Percentiles rank a stretch among this genome's conserved stretches.
Evolutionary conservation across 2,797 vertebrate species (phyloP).

Genomic region (Picus viridis): DNA sequence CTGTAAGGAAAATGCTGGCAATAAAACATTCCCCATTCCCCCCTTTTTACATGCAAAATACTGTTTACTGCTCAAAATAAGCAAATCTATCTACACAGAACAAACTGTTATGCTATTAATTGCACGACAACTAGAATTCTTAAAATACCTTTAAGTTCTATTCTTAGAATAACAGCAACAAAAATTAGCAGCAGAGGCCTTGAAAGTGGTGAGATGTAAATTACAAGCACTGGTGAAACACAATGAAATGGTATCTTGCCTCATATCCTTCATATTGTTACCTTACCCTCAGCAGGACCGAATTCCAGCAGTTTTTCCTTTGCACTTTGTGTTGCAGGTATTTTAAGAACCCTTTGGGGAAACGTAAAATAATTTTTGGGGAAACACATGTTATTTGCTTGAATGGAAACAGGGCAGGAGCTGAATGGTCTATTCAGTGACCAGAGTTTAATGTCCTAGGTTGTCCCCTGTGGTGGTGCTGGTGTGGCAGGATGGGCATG

Average conservation of each 20-base stretch:
- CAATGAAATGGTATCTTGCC: constrained; percentile 2
- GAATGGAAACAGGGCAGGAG: background rate
- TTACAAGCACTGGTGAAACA: constrained; percentile 14
- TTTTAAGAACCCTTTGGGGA: background rate
- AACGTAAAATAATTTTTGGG: background rate
- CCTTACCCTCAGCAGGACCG: background rate
- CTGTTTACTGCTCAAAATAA: constrained; percentile 55
- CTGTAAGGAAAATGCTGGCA: constrained; percentile 65
- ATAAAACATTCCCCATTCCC: constrained; percentile 43
- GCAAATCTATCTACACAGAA: constrained; percentile 43
- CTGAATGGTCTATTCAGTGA: background rate
- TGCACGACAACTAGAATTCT: constrained; percentile 53
- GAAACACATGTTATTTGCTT: background rate
- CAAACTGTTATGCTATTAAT: constrained; percentile 50
- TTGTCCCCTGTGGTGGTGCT: fast-evolving
- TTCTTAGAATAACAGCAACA: constrained; percentile 42
- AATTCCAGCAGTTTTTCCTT: constrained; percentile 20
- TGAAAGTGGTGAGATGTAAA: constrained; percentile 13
- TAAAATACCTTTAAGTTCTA: constrained; percentile 60
- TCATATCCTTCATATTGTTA: constrained; percentile 31
- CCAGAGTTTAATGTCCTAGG: background rate
- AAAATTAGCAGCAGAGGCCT: constrained; percentile 43
- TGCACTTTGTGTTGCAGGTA: background rate
- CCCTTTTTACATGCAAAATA: constrained; percentile 56
- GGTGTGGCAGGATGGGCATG: background rate